A percentile compares a stretch with the other conserved stretches of the same genome.
Conservation (phyloP, 2,888 invertebrate species). For the Nesidiocoris tenuis region DNA sequence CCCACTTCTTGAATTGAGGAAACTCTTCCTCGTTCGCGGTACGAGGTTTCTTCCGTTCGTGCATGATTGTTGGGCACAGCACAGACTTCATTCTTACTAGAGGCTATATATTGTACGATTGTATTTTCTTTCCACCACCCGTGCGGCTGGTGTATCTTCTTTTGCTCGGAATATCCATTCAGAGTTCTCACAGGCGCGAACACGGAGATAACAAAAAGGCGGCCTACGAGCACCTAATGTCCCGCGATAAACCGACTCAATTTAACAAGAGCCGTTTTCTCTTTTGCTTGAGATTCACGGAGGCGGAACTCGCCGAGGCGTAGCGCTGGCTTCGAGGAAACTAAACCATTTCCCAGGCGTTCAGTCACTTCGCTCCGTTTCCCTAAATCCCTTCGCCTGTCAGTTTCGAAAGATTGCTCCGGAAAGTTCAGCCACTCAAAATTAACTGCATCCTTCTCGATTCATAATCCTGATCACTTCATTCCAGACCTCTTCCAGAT, state of each 20-base stretch:
- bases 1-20: too few species aligned
- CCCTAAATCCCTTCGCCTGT: background rate
- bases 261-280: background rate
- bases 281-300: background rate
- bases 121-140: too few species aligned
- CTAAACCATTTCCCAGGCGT: background rate
- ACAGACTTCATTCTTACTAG: too few species aligned
- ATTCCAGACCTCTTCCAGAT: background rate
- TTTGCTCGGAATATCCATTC: background rate
- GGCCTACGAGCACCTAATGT: background rate
- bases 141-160: too few species aligned
- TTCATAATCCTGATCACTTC: conserved; percentile 31
- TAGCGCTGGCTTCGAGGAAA: background rate
- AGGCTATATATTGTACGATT: too few species aligned
- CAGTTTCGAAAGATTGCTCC: conserved; percentile 7
- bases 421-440: background rate
- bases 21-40: too few species aligned
- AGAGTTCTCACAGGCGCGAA: background rate
- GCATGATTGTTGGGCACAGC: too few species aligned
- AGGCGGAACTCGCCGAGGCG: background rate
- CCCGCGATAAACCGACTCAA: background rate
- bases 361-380: background rate
- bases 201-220: background rate
- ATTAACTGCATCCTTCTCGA: conserved; percentile 16
- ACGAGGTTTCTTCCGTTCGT: too few species aligned